Base-by-base conservation (phyloP, 2,888 invertebrate genomes). In the Ophioninae sp. region DNA sequence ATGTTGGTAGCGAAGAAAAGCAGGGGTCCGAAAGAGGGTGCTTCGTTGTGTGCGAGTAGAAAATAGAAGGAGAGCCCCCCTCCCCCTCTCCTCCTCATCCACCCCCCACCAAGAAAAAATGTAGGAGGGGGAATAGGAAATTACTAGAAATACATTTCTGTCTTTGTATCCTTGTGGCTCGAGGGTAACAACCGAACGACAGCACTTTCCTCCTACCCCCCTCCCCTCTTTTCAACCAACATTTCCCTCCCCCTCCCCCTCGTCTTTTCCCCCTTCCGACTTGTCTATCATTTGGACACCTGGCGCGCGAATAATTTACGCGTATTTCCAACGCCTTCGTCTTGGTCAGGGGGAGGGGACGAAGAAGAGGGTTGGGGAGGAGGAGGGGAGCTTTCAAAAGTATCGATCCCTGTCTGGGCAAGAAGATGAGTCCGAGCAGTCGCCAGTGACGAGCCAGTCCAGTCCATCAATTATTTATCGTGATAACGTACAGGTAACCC, bases 1-100 rank as follows among this genome's bases (percentile, higher is more conserved):
- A 77, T 71, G 7, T 51, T 6, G 59, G 63, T 79, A 85, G 85
- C 85, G 77, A 85, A 87, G 78, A 86, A 88, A 88, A 83, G 76
- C 39, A 23, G 65, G 73, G 56, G 41, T 58, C 56, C 41, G 44
- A 41, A 74, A 64, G 44, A 64, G 51, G n/a, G 64, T 5, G 51
- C 30, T 20, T 30, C 17, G 30, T 58, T 51, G 22, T 68, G 68
- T 13, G 23, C 9, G 68, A 3, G 69, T 56, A 23, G 44, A 2
- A 79, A 68, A 44, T 81, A 79, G 73, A 69, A 73, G 23, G 68
- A 69, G 63, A 17, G 69, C 30, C 30, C 30, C 3, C 30, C 30
- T 30, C 30, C 30, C 30, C 30, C 30, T 3, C 30, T 30, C 30
- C 30, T n/a, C 30, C 30, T 30, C 30, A 30, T 1, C 30, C 2